These are phyloP conservation scores for Micrastur ruficollis DNA, from an alignment of 2,797 vertebrate species.

Conservation along the genomic window DNA sequence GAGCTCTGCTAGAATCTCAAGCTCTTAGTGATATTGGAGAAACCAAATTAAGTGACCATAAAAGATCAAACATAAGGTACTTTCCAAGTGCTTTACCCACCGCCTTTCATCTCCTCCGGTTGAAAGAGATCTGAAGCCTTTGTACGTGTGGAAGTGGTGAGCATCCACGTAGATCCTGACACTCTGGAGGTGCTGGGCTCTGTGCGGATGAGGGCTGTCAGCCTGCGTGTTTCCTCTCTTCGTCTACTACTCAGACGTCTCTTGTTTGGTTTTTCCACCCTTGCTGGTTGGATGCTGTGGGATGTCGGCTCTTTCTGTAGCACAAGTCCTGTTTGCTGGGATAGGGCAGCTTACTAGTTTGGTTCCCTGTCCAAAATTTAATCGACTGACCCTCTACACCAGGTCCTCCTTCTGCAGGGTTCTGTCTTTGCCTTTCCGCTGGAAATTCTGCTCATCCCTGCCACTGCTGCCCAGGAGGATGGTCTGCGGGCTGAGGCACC, in stretches of 20 bases:
- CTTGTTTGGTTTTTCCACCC: neutral
- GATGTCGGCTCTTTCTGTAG: too few relatives aligned
- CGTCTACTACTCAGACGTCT: neutral
- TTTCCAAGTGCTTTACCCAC: neutral
- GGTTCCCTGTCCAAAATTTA: neutral
- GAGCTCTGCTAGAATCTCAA: neutral
- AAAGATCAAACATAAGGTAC: neutral
- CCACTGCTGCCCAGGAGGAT: rapidly evolving
- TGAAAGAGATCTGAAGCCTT: neutral
- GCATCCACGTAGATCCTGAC: neutral
- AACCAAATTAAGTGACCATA: neutral
- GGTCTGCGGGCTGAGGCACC: neutral
- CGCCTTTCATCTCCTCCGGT: neutral
- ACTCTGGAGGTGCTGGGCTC: neutral
- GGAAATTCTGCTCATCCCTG: neutral
- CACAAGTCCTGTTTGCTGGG: neutral
- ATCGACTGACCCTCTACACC: neutral
- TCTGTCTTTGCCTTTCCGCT: neutral
- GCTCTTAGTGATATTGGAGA: neutral
- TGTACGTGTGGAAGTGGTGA: neutral
- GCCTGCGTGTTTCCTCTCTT: neutral
- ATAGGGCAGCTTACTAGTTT: neutral
- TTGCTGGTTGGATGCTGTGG: neutral
- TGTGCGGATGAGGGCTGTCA: neutral
- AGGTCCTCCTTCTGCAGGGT: neutral